Conservation (phyloP, 2,113 vertebrate genomes). For the Numenius arquata region DNA sequence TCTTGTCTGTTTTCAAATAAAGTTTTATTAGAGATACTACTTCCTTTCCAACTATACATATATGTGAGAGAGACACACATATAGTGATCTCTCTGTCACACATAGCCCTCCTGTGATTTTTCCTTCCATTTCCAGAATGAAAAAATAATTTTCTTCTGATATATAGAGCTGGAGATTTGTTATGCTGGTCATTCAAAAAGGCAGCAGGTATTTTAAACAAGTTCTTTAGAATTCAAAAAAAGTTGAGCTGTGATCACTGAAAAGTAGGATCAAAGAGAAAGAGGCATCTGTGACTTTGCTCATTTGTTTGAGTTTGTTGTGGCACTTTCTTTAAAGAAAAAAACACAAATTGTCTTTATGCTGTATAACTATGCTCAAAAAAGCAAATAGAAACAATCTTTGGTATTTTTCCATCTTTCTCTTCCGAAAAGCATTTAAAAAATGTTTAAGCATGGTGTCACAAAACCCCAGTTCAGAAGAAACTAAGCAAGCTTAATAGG, state of each 20-base stretch:
- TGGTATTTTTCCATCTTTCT: not conserved
- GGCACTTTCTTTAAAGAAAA: not conserved
- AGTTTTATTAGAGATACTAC: not conserved
- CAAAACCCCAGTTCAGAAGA: not conserved
- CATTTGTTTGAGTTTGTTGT: not conserved
- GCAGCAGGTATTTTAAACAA: not conserved
- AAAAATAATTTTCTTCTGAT: not conserved
- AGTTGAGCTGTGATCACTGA: not conserved
- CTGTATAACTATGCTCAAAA: not conserved
- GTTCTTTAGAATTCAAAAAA: not conserved
- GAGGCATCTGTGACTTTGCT: not conserved
- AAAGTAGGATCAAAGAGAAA: not conserved
- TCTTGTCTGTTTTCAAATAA: not conserved
- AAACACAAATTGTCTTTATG: not conserved
- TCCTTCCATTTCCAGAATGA: not conserved
- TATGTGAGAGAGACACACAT: not conserved
- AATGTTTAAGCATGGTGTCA: not conserved
- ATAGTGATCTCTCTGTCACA: not conserved
- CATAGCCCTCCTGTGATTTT: fast-evolving
- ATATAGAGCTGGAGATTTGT: not conserved
- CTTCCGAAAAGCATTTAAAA: not conserved
- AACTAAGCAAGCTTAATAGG: not conserved
- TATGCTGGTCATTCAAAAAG: not conserved
- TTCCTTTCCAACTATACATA: not conserved
- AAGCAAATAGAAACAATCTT: not conserved